Evolutionary conservation across 2,113 vertebrate genomes (phyloP).

Genomic region (Silurus asotus): DNA sequence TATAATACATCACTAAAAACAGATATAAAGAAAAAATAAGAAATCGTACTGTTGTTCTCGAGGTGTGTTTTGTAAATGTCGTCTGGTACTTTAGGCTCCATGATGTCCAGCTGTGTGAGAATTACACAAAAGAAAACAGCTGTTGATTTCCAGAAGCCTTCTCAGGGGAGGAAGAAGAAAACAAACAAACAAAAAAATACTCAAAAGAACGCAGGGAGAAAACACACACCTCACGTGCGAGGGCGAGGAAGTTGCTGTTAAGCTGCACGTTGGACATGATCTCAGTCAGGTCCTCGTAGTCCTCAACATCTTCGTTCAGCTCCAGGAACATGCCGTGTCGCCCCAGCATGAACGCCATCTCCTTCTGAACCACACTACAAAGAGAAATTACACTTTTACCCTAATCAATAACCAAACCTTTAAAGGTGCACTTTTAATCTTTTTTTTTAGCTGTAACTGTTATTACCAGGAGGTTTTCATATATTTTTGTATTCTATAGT

Average conservation of each 20-base stretch:
- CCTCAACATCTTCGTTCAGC: slow-evolving; percentile 95
- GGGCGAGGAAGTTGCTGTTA: slow-evolving; percentile 95
- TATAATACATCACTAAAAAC: not conserved
- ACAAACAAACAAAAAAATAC: not conserved
- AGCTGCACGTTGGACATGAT: slow-evolving; percentile 99
- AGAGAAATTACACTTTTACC: not conserved
- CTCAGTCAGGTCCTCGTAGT: slow-evolving; percentile 95
- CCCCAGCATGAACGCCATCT: slow-evolving; percentile 98
- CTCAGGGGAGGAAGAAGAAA: not conserved
- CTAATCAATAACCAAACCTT: not conserved
- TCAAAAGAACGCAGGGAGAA: not conserved
- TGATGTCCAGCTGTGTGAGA: slow-evolving; percentile 87
- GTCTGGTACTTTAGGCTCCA: slow-evolving; percentile 98
- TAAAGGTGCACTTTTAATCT: not conserved
- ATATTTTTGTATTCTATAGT: not conserved
- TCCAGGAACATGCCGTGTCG: slow-evolving; percentile 95
- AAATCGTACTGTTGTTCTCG: slow-evolving; percentile 94
- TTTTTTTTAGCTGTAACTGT: not conserved
- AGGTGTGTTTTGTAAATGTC: slow-evolving; percentile 99
- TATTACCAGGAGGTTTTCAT: not conserved
- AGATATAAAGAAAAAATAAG: not conserved
- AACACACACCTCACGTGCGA: slow-evolving; percentile 87
- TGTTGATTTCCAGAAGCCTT: not conserved
- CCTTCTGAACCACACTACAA: slow-evolving; percentile 91
- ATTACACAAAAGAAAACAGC: not conserved